phyloP scores from a whole-genome alignment of 2,888 invertebrate genomes.

The Diplazon laetatorius region DNA sequence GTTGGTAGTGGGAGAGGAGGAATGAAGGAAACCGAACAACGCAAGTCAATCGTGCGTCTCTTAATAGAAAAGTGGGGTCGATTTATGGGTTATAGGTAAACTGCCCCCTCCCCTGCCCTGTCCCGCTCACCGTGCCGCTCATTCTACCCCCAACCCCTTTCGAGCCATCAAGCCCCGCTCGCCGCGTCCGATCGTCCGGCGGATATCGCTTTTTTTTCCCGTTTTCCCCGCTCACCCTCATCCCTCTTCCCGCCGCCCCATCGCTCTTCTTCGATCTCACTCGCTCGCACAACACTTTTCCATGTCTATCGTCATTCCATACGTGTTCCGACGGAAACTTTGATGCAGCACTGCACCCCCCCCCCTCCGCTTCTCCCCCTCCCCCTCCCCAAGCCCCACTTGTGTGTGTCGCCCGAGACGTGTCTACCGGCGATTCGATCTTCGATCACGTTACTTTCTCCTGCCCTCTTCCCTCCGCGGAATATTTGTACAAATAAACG shows the following conservation, averaged over 20 bases:
- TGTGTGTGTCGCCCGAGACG: conserved; percentile 58
- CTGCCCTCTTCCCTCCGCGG: conserved; percentile 28
- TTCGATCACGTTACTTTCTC: conserved; percentile 54
- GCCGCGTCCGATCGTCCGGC: conserved; percentile 73
- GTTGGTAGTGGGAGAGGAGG: conserved; percentile 49
- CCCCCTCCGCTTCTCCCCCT: too few relatives aligned
- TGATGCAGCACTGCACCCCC: conserved; percentile 29
- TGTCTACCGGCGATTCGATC: conserved; percentile 61
- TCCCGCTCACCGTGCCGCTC: not conserved
- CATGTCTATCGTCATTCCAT: conserved; percentile 52
- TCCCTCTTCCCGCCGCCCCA: too few relatives aligned
- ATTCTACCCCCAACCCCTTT: conserved; percentile 67
- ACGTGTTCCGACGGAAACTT: conserved; percentile 56
- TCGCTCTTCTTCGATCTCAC: conserved; percentile 36
- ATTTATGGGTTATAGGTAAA: conserved; percentile 82
- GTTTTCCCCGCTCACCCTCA: too few relatives aligned
- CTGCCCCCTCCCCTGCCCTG: conserved; percentile 68
- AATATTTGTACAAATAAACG: conserved; percentile 34
- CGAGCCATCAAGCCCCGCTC: conserved; percentile 70
- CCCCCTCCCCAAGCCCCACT: too few relatives aligned
- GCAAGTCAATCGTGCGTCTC: conserved; percentile 82
- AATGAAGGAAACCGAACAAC: conserved; percentile 79
- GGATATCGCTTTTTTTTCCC: conserved; percentile 76
- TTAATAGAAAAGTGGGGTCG: conserved; percentile 82
- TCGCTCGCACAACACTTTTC: conserved; percentile 36